Percentiles rank a stretch among this genome's conserved stretches.
These are phyloP conservation scores for Muschampia plurimacula DNA, from an alignment of 2,888 invertebrate species.

Conservation along the genomic window DNA sequence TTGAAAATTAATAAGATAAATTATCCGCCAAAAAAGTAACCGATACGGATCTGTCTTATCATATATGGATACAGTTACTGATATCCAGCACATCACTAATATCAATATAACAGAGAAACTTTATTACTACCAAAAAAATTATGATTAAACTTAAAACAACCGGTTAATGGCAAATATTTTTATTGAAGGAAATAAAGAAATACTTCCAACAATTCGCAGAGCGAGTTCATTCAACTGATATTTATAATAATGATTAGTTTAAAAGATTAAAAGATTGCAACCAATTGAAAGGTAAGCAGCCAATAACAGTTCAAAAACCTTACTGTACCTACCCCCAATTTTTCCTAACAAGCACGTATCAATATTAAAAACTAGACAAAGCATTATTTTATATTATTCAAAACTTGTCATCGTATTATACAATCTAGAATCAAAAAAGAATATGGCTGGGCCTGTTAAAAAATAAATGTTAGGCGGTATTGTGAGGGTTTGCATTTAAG, in stretches of 20 bases:
- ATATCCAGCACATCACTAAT: no score
- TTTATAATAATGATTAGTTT: background rate
- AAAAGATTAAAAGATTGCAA: background rate
- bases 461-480: conserved; percentile 47
- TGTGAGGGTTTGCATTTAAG: background rate
- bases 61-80: no score
- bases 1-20: no score
- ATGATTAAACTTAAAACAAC: conserved; percentile 6
- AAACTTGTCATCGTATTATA: conserved; percentile 9
- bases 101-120: conserved; percentile 3
- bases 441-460: conserved; percentile 45
- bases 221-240: background rate
- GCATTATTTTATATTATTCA: background rate
- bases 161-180: background rate
- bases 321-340: conserved; percentile 16
- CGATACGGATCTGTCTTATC: no score
- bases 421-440: conserved; percentile 8
- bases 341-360: conserved; percentile 1
- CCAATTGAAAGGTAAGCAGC: background rate
- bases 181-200: background rate
- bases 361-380: conserved; percentile 22
- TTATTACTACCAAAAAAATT: background rate
- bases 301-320: background rate
- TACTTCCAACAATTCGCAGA: background rate
- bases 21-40: no score